Evolutionary conservation across 2,797 vertebrate species (phyloP).

Genomic region (Pseudopleuronectes americanus): DNA sequence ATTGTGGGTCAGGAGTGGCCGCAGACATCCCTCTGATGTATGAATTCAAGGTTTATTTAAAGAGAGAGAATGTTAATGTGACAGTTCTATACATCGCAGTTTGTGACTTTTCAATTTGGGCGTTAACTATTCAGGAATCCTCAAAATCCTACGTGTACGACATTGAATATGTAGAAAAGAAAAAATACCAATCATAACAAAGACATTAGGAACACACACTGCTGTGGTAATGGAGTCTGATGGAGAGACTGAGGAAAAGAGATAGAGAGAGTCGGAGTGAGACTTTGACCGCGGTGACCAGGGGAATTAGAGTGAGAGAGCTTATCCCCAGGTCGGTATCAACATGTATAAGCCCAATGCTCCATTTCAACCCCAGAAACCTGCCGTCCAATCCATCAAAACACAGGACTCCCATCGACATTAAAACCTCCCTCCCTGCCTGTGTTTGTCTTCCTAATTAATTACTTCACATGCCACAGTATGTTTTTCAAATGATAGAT

Average conservation of each 20-base stretch:
- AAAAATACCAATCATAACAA: neutral
- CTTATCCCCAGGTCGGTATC: constrained; percentile 74
- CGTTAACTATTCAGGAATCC: neutral
- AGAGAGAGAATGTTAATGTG: too few species aligned
- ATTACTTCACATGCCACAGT: constrained; percentile 78
- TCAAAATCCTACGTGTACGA: neutral
- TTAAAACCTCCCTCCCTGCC: constrained; percentile 67
- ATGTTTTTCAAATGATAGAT: constrained; percentile 79
- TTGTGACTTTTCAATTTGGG: neutral
- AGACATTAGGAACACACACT: neutral
- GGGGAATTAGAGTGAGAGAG: constrained; percentile 72
- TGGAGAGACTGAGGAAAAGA: constrained; percentile 20
- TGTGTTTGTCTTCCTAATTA: constrained; percentile 82
- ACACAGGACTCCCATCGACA: constrained; percentile 65
- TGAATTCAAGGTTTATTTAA: neutral
- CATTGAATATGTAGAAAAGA: neutral
- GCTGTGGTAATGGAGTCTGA: constrained; percentile 13
- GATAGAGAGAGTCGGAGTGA: constrained; percentile 33
- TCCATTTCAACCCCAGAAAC: constrained; percentile 72
- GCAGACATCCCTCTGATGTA: too few species aligned
- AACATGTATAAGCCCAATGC: constrained; percentile 70
- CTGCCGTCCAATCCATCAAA: constrained; percentile 75
- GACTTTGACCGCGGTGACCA: constrained; percentile 64
- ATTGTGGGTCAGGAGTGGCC: neutral
- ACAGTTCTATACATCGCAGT: neutral